Base-by-base conservation (phyloP, 1,140 invertebrate genomes). In the Drosophila saltans region DNA sequence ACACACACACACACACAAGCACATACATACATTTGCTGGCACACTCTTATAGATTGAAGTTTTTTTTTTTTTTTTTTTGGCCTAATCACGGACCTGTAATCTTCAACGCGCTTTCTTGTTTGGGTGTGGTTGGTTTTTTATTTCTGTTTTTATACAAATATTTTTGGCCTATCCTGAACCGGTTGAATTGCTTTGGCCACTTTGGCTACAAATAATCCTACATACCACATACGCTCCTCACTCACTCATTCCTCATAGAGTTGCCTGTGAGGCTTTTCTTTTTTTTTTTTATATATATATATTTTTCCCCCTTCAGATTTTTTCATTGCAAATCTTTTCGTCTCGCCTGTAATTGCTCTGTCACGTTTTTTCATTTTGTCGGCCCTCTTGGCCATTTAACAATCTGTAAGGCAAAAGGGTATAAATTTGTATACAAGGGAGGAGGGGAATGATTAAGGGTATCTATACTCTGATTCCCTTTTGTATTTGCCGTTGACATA, bases 101-200 rank as follows among this genome's bases (percentile, higher is more conserved):
- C 62, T 70, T 75, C 65, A 72, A 88, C 83, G 83, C 80, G 83
- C 80, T 83, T 88, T 88, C 80, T 88, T 83, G 83, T 77, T 72
- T 86, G 76, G 75, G 75, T 77, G 76, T 78, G 75, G 75, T 72
- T 60, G 67, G 64, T 28, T 43, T 70, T 66, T 24, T 52, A 9
- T 7, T 52, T 52, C 24, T 26, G 26, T 26, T 52, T 52, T 26
- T 52, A 8, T 52, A 7, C 5, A 52, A 8, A 52, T 26, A 6
- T 72, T 69, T 78, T 72, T 71, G 75, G 80, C 55, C 64, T 59
- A 57, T 86, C 63, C 75, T 75, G 66, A 83, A 83, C 80, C 80
- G 80, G 80, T 84, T 75, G 40, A 30, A 76, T 70, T 56, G 60
- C 59, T 76, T 9, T 24, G 65, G 52, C 36, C 55, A n/a, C 21